Conservation (phyloP, 1,140 invertebrate species). For the Linepithema humile region DNA sequence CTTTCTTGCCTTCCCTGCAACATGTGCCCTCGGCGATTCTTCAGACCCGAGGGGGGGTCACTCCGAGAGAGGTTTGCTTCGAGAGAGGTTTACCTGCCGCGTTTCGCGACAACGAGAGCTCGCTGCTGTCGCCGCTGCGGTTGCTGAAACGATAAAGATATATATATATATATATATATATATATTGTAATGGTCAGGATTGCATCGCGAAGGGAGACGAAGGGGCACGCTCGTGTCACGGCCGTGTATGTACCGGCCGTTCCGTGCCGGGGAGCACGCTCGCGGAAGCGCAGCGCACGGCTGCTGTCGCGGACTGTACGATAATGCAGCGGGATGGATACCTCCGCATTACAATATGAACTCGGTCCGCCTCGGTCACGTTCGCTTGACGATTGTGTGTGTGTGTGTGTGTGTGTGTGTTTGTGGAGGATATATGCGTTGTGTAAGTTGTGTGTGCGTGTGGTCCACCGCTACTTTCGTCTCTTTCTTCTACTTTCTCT, state of each 20-base stretch:
- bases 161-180: background rate
- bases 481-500: conserved; percentile 67
- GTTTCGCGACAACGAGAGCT: background rate
- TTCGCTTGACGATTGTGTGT: conserved; percentile 76
- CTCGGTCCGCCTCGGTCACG: conserved; percentile 83
- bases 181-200: background rate
- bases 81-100: background rate
- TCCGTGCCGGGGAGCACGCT: conserved; percentile 58
- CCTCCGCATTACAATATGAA: conserved; percentile 83
- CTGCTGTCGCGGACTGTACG: conserved; percentile 80
- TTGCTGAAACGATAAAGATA: conserved; percentile 34
- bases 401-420: conserved; percentile 78
- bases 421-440: conserved; percentile 76
- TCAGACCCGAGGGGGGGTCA: background rate
- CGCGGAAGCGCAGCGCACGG: conserved; percentile 62
- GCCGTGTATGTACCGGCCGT: conserved; percentile 46
- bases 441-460: conserved; percentile 75
- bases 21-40: background rate
- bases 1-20: background rate
- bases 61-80: background rate
- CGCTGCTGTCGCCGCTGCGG: background rate
- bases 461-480: conserved; percentile 77
- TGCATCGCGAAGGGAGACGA: conserved; percentile 19
- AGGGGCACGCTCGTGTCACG: conserved; percentile 22
- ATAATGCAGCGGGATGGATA: conserved; percentile 79